Evolutionary conservation across 2,797 vertebrate genomes (phyloP), one percentile per base, ranked within the genome.

Genomic region (Pseudochromis fuscus): DNA sequence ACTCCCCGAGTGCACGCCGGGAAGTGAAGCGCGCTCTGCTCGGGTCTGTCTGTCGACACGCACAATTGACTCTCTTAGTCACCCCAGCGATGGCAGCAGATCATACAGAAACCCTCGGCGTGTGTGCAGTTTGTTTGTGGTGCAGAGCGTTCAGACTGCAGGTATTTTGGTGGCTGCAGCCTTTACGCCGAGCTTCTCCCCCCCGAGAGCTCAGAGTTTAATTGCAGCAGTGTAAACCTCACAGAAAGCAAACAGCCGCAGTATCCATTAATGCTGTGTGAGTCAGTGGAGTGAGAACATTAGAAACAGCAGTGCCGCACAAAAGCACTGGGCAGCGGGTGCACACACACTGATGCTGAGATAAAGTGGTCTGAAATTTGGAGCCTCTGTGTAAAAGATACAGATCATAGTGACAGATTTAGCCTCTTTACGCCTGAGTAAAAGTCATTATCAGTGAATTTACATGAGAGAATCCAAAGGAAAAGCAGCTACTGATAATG

Each of bases 1-100:
- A 37, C 63, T 82, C 68, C 51, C 30, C 4, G 2, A 73, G 72
- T 79, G 77, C 65, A 23, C 13, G 23, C 28, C n/a, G 58, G 75
- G 81, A 76, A 84, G 79, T 77, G 72, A 63, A 70, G 84, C 73
- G 6, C 84, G 81, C 16, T 68, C 71, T 85, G 81, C 16, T 68
- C 71, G 56, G 57, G 45, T 81, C 80, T 64, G 77, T 80, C 71
- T 83, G 82, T 63, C 30, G 79, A 79, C 61, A 84, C 1, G 84
- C 81, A 73, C 74, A 72, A 79, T 79, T 83, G 82, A 86, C 74
- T 72, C 45, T 67, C 5, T 78, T 9, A 65, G 76, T 79, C 78
- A 77, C 76, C 61, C 67, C 27, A 44, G 75, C 48, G 42, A 75
- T 72, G 49, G 66, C 78, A 77, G 69, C 60, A 81, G 62, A 79